Conservation (phyloP, 2,113 vertebrate species). For the Leptosomus discolor region DNA sequence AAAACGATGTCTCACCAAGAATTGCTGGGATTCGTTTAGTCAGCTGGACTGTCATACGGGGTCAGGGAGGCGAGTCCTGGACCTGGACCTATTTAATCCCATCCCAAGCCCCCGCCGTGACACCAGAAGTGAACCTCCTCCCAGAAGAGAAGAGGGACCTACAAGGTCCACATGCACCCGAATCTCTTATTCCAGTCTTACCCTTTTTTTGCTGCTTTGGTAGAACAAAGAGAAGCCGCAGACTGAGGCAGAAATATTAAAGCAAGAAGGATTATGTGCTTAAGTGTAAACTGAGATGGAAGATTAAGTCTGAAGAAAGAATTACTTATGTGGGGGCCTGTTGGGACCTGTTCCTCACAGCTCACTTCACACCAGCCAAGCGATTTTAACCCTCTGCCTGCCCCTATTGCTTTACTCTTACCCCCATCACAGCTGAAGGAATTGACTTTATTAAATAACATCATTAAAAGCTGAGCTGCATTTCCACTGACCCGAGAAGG, state of each 20-base stretch:
- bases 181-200: background rate
- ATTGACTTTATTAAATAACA: background rate
- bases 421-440: background rate
- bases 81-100: background rate
- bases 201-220: background rate
- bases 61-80: background rate
- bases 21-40: background rate
- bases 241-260: background rate
- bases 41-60: accelerated
- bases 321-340: background rate
- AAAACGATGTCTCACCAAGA: background rate
- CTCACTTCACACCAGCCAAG: background rate
- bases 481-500: background rate
- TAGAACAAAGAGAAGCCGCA: background rate
- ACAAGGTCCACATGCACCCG: background rate
- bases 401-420: too few relatives aligned
- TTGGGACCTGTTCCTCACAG: background rate
- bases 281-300: background rate
- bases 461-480: background rate
- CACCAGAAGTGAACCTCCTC: background rate
- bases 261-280: background rate
- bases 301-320: background rate
- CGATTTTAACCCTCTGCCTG: background rate
- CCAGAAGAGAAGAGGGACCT: background rate
- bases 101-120: accelerated